Evolutionary conservation across 1,140 invertebrate genomes (phyloP), one percentile per base, ranked within the genome.

Genomic region (Luehdorfia chinensis): DNA sequence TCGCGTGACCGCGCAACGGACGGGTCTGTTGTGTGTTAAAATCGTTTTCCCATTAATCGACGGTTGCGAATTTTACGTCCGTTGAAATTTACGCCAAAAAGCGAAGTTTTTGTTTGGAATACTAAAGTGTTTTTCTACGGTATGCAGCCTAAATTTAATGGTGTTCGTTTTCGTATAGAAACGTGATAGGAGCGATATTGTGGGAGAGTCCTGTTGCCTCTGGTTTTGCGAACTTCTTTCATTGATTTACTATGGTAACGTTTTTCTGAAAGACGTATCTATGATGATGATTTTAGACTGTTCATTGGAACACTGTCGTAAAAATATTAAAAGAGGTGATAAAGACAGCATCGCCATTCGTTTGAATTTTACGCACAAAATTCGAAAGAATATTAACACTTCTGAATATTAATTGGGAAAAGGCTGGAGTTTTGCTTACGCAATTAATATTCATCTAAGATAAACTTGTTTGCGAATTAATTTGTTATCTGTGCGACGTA

Each of bases 1-100:
- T 66, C 77, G 73, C 71, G 73, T 72, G 68, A 73, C 66, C 56
- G 71, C 73, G 67, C 59, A 47, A 50, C 23, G 36, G 41, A 43
- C 39, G 66, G 60, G 77, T 70, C 58, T 49, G 47, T 49, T 31
- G 30, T 11, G 46, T 55, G 31, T 43, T 51, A 37, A 44, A 25
- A 46, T 39, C 32, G 28, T 44, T 51, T 39, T 21, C 6, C 6
- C 19, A 21, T 21, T 5, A n/a, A n/a, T 31, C 15, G 14, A 16
- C 54, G 59, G 54, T 61, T 58, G 60, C 56, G 55, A 61, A 63
- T 58, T 55, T 61, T 58, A 44, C 31, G 33, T 39, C 39, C 39
- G 30, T 43, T 11, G 25, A 30, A 30, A 8, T n/a, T 30, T n/a
- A 15, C 39, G 39, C 39, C 9, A 43, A 43, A 18, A n/a, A n/a